These are phyloP conservation scores for Cygnus atratus DNA, from an alignment of 2,113 vertebrate species.

Conservation along the genomic window DNA sequence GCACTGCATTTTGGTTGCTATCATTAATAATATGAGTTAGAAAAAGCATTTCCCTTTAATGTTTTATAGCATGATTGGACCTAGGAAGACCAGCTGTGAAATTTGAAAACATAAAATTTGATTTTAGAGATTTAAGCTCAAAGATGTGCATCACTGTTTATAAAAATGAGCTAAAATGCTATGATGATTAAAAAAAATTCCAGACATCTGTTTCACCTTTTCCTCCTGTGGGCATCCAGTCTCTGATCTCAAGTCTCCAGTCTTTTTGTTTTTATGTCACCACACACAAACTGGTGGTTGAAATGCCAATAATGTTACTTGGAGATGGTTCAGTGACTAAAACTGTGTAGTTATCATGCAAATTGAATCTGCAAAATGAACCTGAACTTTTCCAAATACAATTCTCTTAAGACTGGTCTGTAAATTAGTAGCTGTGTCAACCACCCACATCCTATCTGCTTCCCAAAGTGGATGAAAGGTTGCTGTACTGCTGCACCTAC, in stretches of 20 bases:
- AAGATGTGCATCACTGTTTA: neutral
- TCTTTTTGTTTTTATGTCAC: neutral
- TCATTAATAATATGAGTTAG: neutral
- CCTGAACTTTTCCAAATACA: neutral
- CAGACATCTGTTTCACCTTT: neutral
- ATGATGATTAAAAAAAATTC: neutral
- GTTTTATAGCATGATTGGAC: neutral
- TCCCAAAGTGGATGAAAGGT: neutral
- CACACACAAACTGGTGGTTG: neutral
- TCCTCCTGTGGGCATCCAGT: neutral
- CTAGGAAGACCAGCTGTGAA: neutral
- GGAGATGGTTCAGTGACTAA: neutral
- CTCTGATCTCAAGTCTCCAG: neutral
- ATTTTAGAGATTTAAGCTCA: neutral
- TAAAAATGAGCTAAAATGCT: neutral
- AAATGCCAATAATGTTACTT: neutral
- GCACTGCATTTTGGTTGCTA: neutral
- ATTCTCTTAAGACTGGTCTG: neutral
- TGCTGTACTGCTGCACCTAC: neutral
- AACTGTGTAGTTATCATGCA: neutral
- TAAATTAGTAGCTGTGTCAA: neutral
- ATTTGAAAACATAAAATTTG: neutral
- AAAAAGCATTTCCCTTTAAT: neutral
- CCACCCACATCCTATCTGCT: neutral
- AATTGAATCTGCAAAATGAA: neutral